A percentile compares a stretch with the other conserved stretches of the same genome.
Conservation (phyloP, 2,113 vertebrate genomes). For the Marcusenius ussheri region DNA sequence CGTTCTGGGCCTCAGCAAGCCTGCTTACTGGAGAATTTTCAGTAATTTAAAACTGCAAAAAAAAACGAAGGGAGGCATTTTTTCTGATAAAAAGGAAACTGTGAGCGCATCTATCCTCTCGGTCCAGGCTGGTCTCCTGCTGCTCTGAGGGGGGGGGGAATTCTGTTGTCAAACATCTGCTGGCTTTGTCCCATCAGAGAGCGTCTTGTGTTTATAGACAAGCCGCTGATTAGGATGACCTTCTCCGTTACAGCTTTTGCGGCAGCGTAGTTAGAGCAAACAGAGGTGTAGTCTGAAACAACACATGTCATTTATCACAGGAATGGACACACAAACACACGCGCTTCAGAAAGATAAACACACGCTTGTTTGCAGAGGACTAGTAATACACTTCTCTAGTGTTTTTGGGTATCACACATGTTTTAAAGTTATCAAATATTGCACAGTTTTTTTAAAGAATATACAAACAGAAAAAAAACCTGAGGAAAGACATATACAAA, state of each 20-base stretch:
- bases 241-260: neutral
- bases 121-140: neutral
- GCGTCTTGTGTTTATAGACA: conserved; percentile 17
- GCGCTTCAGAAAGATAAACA: neutral
- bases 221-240: neutral
- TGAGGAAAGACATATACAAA: neutral
- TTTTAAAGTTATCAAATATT: neutral
- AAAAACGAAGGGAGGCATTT: neutral
- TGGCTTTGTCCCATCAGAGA: conserved; percentile 4
- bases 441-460: neutral
- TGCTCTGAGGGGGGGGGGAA: neutral
- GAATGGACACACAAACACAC: neutral
- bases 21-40: neutral
- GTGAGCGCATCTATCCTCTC: neutral
- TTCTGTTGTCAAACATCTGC: neutral
- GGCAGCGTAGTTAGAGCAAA: neutral
- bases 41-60: neutral
- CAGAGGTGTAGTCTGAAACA: conserved; percentile 5
- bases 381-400: neutral
- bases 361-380: neutral
- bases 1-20: neutral
- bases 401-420: neutral
- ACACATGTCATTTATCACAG: conserved; percentile 4
- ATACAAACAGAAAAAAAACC: neutral
- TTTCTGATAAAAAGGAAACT: neutral